Percentiles rank a stretch among this genome's conserved stretches.
These are phyloP conservation scores for Seriola quinqueradiata DNA, from an alignment of 2,113 vertebrate species.

Conservation along the genomic window DNA sequence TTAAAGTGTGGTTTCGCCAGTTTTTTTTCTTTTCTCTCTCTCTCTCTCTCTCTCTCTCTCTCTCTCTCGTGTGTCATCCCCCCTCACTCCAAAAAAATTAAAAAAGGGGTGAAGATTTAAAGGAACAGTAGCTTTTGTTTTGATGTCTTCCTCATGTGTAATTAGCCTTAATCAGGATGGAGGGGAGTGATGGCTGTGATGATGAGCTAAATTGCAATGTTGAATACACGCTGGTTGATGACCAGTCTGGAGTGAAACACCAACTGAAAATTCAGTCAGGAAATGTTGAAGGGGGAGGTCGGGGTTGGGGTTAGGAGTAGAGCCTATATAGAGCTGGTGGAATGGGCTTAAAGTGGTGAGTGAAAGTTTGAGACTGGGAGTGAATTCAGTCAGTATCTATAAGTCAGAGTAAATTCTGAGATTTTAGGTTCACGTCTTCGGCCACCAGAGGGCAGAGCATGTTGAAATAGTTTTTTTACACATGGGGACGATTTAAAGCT, in stretches of 20 bases:
- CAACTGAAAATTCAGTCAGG: not conserved
- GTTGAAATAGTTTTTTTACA: not conserved
- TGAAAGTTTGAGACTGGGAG: not conserved
- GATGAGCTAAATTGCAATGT: slow-evolving; percentile 25
- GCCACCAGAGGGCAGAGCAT: not conserved
- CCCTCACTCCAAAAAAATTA: slow-evolving; percentile 56
- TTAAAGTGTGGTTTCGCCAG: slow-evolving; percentile 50
- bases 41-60: too few relatives aligned
- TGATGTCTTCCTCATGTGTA: slow-evolving; percentile 41
- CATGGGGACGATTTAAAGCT: too few relatives aligned
- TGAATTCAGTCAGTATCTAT: not conserved
- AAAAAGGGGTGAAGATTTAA: slow-evolving; percentile 72
- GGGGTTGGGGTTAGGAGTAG: not conserved
- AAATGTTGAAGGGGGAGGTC: not conserved
- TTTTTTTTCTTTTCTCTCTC: slow-evolving; percentile 27
- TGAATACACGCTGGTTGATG: slow-evolving; percentile 15
- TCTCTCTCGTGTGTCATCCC: not conserved
- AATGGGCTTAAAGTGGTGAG: not conserved
- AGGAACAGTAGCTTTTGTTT: slow-evolving; percentile 71
- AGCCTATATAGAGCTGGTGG: not conserved
- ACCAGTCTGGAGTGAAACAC: slow-evolving; percentile 6
- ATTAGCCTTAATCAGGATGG: slow-evolving; percentile 59
- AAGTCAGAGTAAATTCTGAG: not conserved
- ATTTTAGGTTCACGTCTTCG: too few relatives aligned
- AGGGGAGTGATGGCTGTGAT: not conserved